Base-by-base conservation (phyloP, 2,113 vertebrate genomes). In the Agapornis roseicollis region DNA sequence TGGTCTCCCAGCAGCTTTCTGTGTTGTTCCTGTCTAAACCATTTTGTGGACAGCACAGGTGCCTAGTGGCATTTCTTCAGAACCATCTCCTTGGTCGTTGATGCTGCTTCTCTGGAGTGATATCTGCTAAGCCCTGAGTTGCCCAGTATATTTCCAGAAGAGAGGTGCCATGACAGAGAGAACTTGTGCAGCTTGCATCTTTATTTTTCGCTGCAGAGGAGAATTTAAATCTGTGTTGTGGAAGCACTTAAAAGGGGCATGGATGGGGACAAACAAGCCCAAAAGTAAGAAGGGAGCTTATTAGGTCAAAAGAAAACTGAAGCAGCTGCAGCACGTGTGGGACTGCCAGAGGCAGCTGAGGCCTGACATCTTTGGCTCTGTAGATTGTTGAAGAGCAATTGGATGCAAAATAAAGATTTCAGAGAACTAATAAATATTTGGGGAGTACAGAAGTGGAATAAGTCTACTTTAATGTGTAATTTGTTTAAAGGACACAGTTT, bases 351-450 rank as follows among this genome's bases (percentile, higher is more conserved):
- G 80, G 50, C 88, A 81, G 37, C 63, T 18, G 27, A 82, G 39
- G 46, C 19, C 19, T 74, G 52, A 86, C 3, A 7, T 86, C 50
- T 86, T 88, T 74, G 85, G 68, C n/a, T 28, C 56, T 52, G 41
- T 15, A 11, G 64, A 80, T 88, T 89, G 85, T 65, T 80, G 92
- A 92, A 79, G 24, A 86, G 72, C 47, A 80, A 16, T 29, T 85
- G 61, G 47, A 90, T 78, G 47, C 52, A 81, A 82, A 86, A 84
- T 14, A 52, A 72, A 49, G 39, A 69, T 84, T 96, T 93, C 79
- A 52, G 53, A 93, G 78, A 84, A 72, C 10, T 24, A 84, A 61
- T 91, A 96, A 97, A 76, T 95, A 88, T 85, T 93, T 96, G 44
- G 52, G 47, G 65, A 84, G 29, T 44, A 28, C 72, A 89, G 27